Evolutionary conservation across 1,140 invertebrate genomes (phyloP).

Genomic region (Carposina sasakii): DNA sequence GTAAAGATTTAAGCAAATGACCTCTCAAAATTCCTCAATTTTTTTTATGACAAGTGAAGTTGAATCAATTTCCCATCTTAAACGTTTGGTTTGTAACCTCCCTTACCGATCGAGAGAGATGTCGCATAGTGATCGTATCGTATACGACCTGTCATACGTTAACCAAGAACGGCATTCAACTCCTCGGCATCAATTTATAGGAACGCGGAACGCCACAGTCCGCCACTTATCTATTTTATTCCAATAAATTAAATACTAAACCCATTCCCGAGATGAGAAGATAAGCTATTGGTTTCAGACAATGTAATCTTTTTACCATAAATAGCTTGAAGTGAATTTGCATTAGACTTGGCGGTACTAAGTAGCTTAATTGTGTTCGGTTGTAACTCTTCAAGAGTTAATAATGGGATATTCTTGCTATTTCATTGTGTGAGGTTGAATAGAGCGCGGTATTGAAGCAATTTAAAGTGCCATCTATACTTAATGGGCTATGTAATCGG

Average conservation of each 20-base stretch:
- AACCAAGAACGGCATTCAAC: slow-evolving; percentile 18
- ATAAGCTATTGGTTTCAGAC: slow-evolving; percentile 59
- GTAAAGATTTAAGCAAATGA: too few species aligned
- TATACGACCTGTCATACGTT: slow-evolving; percentile 35
- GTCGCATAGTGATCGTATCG: slow-evolving; percentile 25
- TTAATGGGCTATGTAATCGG: slow-evolving; percentile 65
- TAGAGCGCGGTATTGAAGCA: slow-evolving; percentile 39
- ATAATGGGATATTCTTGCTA: slow-evolving; percentile 59
- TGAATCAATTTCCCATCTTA: neutral
- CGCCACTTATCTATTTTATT: slow-evolving; percentile 66
- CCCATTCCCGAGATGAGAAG: slow-evolving; percentile 52
- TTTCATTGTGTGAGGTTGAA: slow-evolving; percentile 59
- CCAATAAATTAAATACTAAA: slow-evolving; percentile 65
- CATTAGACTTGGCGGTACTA: slow-evolving; percentile 51
- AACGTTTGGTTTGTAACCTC: neutral
- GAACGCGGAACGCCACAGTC: slow-evolving; percentile 58
- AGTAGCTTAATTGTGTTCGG: slow-evolving; percentile 48
- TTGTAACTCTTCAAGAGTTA: slow-evolving; percentile 36
- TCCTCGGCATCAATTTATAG: slow-evolving; percentile 24
- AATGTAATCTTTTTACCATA: slow-evolving; percentile 71
- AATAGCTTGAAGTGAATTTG: slow-evolving; percentile 56
- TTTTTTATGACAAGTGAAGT: too few species aligned
- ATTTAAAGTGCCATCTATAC: slow-evolving; percentile 51
- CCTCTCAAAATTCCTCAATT: too few species aligned
- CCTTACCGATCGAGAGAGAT: neutral